phyloP scores from a whole-genome alignment of 2,888 invertebrate genomes.

The Rosalia funebris region DNA sequence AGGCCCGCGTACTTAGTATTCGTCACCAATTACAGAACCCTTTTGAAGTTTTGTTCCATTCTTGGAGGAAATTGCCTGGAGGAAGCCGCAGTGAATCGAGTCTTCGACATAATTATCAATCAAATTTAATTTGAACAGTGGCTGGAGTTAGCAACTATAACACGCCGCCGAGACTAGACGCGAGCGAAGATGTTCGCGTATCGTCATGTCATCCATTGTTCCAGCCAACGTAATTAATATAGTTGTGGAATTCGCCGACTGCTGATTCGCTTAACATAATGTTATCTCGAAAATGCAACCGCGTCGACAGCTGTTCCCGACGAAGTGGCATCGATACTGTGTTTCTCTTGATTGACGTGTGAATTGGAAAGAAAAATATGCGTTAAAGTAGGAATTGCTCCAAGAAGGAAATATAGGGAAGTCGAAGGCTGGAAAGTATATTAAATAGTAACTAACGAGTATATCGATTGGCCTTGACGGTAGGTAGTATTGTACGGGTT shows the following conservation, averaged over 20 bases:
- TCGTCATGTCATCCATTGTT: slow-evolving; percentile 15
- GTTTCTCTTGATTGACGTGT: too few species aligned
- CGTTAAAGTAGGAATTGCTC: too few species aligned
- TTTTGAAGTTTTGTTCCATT: slow-evolving; percentile 11
- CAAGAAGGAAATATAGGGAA: too few species aligned
- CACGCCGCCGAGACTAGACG: slow-evolving; percentile 13
- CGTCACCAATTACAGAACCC: slow-evolving; percentile 1
- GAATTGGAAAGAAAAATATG: too few species aligned
- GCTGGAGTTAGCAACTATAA: slow-evolving; percentile 8
- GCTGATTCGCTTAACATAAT: slow-evolving; percentile 25
- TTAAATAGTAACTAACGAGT: too few species aligned
- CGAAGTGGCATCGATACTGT: not conserved
- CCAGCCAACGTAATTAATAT: slow-evolving; percentile 18
- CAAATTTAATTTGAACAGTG: slow-evolving; percentile 20
- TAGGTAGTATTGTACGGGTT: too few species aligned
- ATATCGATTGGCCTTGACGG: too few species aligned
- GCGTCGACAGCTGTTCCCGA: not conserved
- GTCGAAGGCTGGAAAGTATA: too few species aligned
- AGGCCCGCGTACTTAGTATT: not conserved
- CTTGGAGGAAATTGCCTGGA: slow-evolving; percentile 2
- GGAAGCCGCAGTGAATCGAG: not conserved
- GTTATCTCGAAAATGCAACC: slow-evolving; percentile 21
- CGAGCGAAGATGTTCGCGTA: not conserved
- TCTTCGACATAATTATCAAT: slow-evolving; percentile 16
- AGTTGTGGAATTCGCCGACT: slow-evolving; percentile 16